Evolutionary conservation across 2,797 vertebrate species (phyloP), one percentile per base, ranked within the genome.

Genomic region (Caiman crocodilus): DNA sequence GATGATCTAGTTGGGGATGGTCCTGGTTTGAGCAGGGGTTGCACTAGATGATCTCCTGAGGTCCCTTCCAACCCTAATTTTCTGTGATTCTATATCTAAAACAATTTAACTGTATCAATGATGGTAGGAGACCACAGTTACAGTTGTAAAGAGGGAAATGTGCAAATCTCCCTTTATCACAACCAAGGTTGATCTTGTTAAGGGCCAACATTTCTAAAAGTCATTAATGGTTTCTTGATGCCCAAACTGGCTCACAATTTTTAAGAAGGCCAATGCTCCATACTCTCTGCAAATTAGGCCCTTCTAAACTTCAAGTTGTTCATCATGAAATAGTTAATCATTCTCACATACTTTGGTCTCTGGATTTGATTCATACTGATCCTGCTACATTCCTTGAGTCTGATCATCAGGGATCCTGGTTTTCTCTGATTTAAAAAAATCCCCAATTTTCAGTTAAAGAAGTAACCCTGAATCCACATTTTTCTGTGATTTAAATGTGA

Each of bases 101-200:
- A 50, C 42, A 50, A 50, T 50, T 50, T 79, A 82, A 56, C 64
- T 76, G 11, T 81, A 17, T 74, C 26, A 65, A 76, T 85, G 74
- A 81, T 15, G 42, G 23, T 84, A 84, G 81, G 17, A 50, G 21
- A 14, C 2, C 50, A 2, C 1, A 1, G 56, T 60, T 86, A 81
- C 69, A 1, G 56, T 60, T 86, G 79, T 71, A 90, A 71, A 74
- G 35, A 75, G 82, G 14, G 76, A 86, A 81, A 67, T 30, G 3
- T 67, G 79, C 28, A 91, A 55, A 17, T 77, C 75, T 69, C 23
- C 30, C 58, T 79, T 74, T 5, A 78, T 69, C 1, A 0, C 0
- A 4, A 56, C 7, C 15, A 65, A 65, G 7, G 14, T 7, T 73
- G 23, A 50, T 23, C 5, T 69, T 25, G 16, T 0, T 0, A 82